Percentiles rank a stretch among this genome's conserved stretches.
phyloP scores from a whole-genome alignment of 2,113 vertebrate species.

The Monopterus albus region DNA sequence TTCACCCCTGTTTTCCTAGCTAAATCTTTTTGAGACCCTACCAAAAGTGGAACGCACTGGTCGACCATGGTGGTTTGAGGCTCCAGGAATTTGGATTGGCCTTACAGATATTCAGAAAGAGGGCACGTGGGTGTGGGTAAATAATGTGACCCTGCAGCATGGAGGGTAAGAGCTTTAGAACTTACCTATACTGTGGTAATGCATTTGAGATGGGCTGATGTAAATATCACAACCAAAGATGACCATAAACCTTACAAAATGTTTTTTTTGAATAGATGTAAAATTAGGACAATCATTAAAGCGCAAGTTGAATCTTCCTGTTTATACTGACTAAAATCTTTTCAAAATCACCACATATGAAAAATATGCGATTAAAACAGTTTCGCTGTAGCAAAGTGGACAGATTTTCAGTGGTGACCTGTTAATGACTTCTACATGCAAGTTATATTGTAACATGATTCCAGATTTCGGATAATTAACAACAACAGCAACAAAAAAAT shows the following conservation, averaged over 20 bases:
- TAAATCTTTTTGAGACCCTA: constrained; percentile 8
- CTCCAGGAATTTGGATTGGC: constrained; percentile 7
- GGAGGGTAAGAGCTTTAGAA: constrained; percentile 14
- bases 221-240: neutral
- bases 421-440: neutral
- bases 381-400: neutral
- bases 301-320: too few relatives aligned
- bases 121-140: constrained; percentile 39
- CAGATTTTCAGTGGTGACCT: neutral
- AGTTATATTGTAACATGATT: too few relatives aligned
- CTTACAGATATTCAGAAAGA: constrained; percentile 10
- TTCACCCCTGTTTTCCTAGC: constrained; percentile 7
- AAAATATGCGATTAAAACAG: neutral
- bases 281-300: neutral
- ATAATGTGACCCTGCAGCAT: constrained; percentile 12
- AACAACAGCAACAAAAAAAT: too few relatives aligned
- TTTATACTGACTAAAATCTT: neutral
- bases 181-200: neutral
- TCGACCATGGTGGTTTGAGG: fast-evolving
- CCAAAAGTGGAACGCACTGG: neutral
- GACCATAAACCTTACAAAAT: neutral
- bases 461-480: too few relatives aligned
- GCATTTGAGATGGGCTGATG: neutral
- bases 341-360: too few relatives aligned
- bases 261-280: neutral